These are phyloP conservation scores for Argyrosomus japonicus DNA, from an alignment of 2,113 vertebrate genomes.

Conservation along the genomic window DNA sequence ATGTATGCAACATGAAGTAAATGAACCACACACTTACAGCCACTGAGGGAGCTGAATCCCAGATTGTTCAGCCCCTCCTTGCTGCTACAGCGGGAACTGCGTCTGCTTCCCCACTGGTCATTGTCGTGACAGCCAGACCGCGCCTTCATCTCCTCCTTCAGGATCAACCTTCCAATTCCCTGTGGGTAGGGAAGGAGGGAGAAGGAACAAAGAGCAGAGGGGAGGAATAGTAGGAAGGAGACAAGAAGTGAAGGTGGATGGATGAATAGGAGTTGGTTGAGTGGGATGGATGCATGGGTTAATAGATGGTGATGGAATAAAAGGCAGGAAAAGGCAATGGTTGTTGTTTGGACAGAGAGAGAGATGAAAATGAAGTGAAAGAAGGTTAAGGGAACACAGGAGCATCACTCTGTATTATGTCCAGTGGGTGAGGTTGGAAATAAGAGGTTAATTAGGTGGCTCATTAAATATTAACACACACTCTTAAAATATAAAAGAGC, in stretches of 20 bases:
- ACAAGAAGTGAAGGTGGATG: background rate
- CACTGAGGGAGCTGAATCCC: constrained; percentile 91
- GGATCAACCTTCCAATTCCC: constrained; percentile 95
- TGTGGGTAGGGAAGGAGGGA: constrained; percentile 69
- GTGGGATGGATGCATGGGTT: constrained; percentile 19
- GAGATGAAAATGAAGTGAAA: constrained; percentile 15
- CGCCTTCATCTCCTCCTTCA: constrained; percentile 99
- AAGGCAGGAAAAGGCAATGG: background rate
- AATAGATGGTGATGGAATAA: constrained; percentile 30
- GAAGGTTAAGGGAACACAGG: background rate
- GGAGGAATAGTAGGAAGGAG: constrained; percentile 3
- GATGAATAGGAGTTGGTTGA: constrained; percentile 18
- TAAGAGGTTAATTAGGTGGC: constrained; percentile 58
- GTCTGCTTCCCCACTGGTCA: constrained; percentile 92
- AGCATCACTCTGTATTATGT: constrained; percentile 20
- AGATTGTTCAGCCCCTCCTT: constrained; percentile 90
- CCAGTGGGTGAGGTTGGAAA: constrained; percentile 27
- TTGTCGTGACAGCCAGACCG: constrained; percentile 90
- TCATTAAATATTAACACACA: constrained; percentile 61
- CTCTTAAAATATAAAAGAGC: constrained; percentile 27
- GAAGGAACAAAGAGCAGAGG: background rate
- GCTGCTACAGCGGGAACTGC: constrained; percentile 91
- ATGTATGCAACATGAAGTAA: background rate
- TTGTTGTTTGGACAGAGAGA: background rate
- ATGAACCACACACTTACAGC: constrained; percentile 86